Conservation (phyloP, 2,888 invertebrate genomes). For the Tetragonisca angustula region DNA sequence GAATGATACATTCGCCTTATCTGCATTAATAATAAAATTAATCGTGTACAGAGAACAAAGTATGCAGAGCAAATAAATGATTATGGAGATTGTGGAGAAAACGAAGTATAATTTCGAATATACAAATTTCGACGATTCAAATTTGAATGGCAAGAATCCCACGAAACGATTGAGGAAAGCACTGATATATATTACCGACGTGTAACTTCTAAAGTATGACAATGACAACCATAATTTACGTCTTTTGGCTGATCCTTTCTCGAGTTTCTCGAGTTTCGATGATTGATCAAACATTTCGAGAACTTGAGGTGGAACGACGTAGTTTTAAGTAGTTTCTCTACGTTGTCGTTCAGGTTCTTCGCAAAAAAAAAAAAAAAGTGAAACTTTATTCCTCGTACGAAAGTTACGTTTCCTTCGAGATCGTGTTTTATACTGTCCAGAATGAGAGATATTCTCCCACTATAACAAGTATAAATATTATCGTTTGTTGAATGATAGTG, state of each 20-base stretch:
- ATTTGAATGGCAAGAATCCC: slow-evolving; percentile 73
- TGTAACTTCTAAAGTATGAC: slow-evolving; percentile 64
- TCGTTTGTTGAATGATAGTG: slow-evolving; percentile 41
- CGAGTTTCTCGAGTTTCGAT: not conserved
- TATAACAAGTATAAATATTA: slow-evolving; percentile 8
- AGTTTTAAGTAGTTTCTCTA: not conserved
- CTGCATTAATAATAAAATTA: slow-evolving; percentile 31
- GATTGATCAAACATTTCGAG: not conserved
- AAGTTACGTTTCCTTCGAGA: not conserved
- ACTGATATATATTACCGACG: slow-evolving; percentile 68
- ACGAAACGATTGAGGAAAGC: slow-evolving; percentile 58
- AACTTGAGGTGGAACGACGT: not conserved
- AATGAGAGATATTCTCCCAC: not conserved
- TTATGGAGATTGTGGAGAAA: slow-evolving; percentile 54
- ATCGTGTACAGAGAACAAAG: slow-evolving; percentile 56
- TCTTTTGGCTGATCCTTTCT: not conserved
- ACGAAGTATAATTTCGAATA: slow-evolving; percentile 53
- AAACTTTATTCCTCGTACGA: not conserved
- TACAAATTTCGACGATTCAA: slow-evolving; percentile 31
- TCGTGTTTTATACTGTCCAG: slow-evolving; percentile 3
- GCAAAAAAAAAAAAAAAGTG: no score
- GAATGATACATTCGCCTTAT: not conserved
- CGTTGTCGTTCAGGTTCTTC: not conserved
- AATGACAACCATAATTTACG: slow-evolving; percentile 58
- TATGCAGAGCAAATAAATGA: slow-evolving; percentile 8